Conservation (phyloP, 1,140 invertebrate species). For the Micrasema minimum region DNA sequence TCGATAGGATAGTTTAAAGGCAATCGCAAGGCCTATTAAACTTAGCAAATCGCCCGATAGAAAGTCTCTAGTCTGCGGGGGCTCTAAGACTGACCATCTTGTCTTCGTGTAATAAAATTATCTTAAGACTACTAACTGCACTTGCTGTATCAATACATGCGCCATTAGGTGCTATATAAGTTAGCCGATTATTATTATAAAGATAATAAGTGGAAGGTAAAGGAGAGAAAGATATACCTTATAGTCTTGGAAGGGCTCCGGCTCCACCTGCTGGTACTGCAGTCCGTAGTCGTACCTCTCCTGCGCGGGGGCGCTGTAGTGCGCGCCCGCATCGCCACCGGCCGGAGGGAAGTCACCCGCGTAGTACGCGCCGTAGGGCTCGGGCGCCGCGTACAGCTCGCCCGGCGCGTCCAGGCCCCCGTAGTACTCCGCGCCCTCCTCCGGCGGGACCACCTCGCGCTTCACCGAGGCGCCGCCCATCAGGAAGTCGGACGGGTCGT, state of each 20-base stretch:
- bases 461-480: constrained; percentile 58
- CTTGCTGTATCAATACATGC: too few relatives aligned
- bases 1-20: too few relatives aligned
- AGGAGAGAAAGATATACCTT: too few relatives aligned
- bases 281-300: constrained; percentile 13
- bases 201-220: too few relatives aligned
- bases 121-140: too few relatives aligned
- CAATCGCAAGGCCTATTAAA: too few relatives aligned
- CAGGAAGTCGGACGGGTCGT: constrained; percentile 87
- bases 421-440: constrained; percentile 22
- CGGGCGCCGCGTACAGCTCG: neutral
- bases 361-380: constrained; percentile 9
- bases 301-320: neutral
- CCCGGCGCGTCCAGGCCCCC: neutral
- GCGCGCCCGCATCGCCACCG: constrained; percentile 7
- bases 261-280: constrained; percentile 17
- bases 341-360: neutral
- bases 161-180: too few relatives aligned
- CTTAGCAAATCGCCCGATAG: too few relatives aligned
- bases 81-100: too few relatives aligned
- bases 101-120: too few relatives aligned
- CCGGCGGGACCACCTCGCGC: constrained; percentile 43
- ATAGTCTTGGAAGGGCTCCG: constrained; percentile 13
- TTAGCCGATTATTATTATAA: too few relatives aligned
- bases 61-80: too few relatives aligned